Conservation (phyloP, 2,113 vertebrate genomes). For the Fregetta grallaria region DNA sequence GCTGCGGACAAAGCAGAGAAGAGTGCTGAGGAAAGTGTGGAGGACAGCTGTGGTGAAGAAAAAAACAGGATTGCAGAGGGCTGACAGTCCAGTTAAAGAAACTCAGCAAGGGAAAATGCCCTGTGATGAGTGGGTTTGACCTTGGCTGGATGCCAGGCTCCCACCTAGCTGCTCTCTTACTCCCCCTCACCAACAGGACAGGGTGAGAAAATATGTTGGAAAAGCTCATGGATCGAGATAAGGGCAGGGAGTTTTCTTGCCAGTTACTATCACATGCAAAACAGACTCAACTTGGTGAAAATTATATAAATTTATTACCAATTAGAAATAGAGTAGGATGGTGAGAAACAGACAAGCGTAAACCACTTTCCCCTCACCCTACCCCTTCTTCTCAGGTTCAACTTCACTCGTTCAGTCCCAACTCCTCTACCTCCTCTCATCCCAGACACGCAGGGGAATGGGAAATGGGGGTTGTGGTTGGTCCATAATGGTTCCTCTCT, state of each 20-base stretch:
- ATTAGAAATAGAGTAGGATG: neutral
- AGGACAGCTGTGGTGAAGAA: neutral
- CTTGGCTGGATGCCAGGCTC: neutral
- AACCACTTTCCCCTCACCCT: neutral
- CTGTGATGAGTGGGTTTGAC: neutral
- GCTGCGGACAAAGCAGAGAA: neutral
- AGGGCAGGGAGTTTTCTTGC: neutral
- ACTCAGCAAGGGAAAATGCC: neutral
- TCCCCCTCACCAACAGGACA: neutral
- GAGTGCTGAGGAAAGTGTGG: neutral
- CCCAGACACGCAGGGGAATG: neutral
- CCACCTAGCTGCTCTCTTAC: neutral
- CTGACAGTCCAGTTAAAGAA: neutral
- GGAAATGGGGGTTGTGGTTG: fast-evolving
- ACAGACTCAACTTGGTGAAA: neutral
- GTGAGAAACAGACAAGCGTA: neutral
- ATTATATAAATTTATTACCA: neutral
- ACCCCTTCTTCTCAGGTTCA: neutral
- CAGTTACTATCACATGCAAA: neutral
- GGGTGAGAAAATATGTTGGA: neutral
- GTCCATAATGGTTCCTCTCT: neutral
- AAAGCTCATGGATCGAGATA: neutral
- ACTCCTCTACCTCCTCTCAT: neutral
- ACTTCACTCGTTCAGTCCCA: neutral
- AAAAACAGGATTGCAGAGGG: neutral